Percentiles rank a stretch among this genome's conserved stretches.
These are phyloP conservation scores for Tiaroga cobitis DNA, from an alignment of 2,797 vertebrate species.

Conservation along the genomic window DNA sequence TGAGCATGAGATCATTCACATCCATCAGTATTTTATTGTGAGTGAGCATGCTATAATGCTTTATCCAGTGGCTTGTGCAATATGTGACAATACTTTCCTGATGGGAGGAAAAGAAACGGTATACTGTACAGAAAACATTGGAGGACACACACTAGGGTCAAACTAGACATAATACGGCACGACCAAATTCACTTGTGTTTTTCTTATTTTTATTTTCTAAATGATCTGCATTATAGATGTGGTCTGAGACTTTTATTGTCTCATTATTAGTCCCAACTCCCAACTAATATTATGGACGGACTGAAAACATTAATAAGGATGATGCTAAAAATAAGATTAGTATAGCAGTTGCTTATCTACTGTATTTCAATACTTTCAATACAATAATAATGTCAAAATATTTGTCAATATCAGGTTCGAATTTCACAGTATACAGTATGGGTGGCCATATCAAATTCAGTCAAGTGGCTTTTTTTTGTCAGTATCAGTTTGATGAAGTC, in stretches of 20 bases:
- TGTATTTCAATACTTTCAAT: background rate
- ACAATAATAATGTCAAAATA: too few relatives aligned
- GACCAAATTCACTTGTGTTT: conserved; percentile 17
- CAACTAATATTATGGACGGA: background rate
- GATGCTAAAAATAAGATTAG: background rate
- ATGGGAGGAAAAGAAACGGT: background rate
- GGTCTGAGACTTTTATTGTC: background rate
- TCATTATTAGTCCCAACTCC: background rate
- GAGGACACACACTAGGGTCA: conserved; percentile 13
- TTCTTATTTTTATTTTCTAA: background rate
- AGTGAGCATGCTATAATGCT: conserved; percentile 54
- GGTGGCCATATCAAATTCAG: background rate
- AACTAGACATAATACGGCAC: background rate
- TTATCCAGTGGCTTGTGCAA: conserved; percentile 55
- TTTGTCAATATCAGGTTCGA: background rate
- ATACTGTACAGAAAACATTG: background rate
- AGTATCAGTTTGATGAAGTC: background rate
- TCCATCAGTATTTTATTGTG: conserved; percentile 48
- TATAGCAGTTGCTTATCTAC: background rate
- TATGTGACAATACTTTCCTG: conserved; percentile 52
- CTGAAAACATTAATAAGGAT: background rate
- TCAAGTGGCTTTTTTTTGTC: background rate
- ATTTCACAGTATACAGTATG: conserved; percentile 8
- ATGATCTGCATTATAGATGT: background rate
- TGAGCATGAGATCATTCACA: conserved; percentile 36